Evolutionary conservation across 2,888 invertebrate species (phyloP).

Genomic region (Andrena flavipes): DNA sequence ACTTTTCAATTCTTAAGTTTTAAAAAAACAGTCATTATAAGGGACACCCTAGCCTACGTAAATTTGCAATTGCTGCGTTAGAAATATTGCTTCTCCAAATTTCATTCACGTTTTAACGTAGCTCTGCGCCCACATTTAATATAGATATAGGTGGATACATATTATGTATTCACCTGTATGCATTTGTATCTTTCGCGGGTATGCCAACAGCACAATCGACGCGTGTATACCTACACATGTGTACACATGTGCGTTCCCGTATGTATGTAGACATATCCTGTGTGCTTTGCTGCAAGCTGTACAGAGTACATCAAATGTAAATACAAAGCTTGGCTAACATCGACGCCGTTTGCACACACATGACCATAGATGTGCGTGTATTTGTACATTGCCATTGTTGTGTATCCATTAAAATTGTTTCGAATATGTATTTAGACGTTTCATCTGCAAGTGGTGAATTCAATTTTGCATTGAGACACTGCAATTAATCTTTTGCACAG

Average conservation of each 20-base stretch:
- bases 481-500: background rate
- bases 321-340: slow-evolving; percentile 53
- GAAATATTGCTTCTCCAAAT: slow-evolving; percentile 35
- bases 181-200: background rate
- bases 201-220: background rate
- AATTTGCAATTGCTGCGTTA: background rate
- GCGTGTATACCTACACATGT: background rate
- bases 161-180: background rate
- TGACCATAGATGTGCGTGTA: background rate
- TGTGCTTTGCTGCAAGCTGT: slow-evolving; percentile 37
- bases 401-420: background rate
- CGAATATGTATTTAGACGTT: background rate
- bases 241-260: background rate
- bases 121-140: background rate
- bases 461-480: background rate
- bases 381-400: slow-evolving; percentile 30
- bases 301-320: slow-evolving; percentile 55
- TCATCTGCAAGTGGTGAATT: background rate
- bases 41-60: background rate
- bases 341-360: slow-evolving; percentile 15
- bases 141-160: too few species aligned
- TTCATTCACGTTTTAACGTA: slow-evolving; percentile 15
- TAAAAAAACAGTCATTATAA: too few species aligned
- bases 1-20: too few species aligned
- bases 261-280: slow-evolving; percentile 13